phyloP scores from a whole-genome alignment of 2,113 vertebrate species.

The Solenodon paradoxus region DNA sequence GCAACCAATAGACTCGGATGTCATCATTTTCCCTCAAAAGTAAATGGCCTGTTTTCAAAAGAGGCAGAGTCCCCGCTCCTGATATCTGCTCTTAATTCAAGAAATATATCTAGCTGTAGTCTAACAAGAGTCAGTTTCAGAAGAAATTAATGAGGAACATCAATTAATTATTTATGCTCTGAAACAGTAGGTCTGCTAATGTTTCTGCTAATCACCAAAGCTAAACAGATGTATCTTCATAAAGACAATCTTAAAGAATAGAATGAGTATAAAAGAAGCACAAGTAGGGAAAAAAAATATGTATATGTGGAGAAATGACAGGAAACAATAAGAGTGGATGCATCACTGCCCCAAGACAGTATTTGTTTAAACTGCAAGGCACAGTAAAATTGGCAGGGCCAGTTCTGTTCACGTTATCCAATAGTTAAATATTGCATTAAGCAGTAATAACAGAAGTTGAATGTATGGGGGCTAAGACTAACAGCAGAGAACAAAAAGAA shows the following conservation, averaged over 20 bases:
- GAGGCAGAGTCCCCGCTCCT: constrained; percentile 11
- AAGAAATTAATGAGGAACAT: constrained; percentile 82
- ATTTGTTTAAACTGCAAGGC: background rate
- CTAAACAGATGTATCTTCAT: constrained; percentile 76
- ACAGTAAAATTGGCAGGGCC: background rate
- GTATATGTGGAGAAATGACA: background rate
- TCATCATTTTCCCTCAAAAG: background rate
- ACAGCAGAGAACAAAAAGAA: background rate
- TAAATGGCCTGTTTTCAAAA: constrained; percentile 20
- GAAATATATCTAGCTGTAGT: constrained; percentile 74
- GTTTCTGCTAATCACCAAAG: constrained; percentile 84
- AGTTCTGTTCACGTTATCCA: background rate
- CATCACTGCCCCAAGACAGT: background rate
- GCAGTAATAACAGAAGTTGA: background rate
- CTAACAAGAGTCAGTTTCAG: constrained; percentile 76
- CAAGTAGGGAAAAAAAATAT: constrained; percentile 40
- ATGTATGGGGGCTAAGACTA: background rate
- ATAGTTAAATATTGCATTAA: background rate
- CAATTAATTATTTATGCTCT: constrained; percentile 82
- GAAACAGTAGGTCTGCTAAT: constrained; percentile 83
- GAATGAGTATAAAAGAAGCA: constrained; percentile 20
- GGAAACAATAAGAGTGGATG: background rate
- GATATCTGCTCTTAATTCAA: constrained; percentile 74
- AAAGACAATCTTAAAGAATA: constrained; percentile 54
- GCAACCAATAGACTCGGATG: background rate